Evolutionary conservation across 2,888 invertebrate genomes (phyloP), one percentile per base, ranked within the genome.

Genomic region (Entomobrya proxima): DNA sequence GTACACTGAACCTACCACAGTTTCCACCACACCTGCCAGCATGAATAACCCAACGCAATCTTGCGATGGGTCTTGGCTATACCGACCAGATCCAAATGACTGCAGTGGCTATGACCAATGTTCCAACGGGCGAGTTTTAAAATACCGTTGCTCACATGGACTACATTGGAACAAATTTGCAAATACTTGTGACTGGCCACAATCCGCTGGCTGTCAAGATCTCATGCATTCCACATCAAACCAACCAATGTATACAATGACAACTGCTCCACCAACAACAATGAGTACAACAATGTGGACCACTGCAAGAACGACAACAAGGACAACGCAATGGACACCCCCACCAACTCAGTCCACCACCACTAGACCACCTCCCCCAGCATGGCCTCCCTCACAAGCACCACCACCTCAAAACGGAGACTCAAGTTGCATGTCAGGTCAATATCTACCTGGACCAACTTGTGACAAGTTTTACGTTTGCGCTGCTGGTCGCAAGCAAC

Each of bases 31-130:
- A 21, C 35, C 47, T 40, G 74, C 37, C n/a, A 35, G 21, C n/a
- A 18, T n/a, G 30, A 47, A 18, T 9, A 72, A 6, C 32, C 44
- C 44, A 13, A 24, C 24, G 0, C 37, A 76, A 18, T 32, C 69
- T 13, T 87, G 87, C 27, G 86, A 86, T 47, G 69, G 69, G 24
- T 35, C 83, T 1, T 88, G 88, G 88, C 1, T 58, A 0, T 88
- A 18, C 32, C 75, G 77, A 47, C 81, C 88, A 0, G 88, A 84
- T 35, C 50, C 77, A 5, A 27, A 50, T 0, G 88, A 96, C 90
- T 97, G 97, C 91, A 95, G 94, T 82, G 94, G 94, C 0, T 97
- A 96, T 91, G 94, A 95, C 89, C 94, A 96, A 89, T 97, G 97
- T 91, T 94, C 96, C 30, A 93, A 94, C 0, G 96, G 96, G 0